Conservation (phyloP, 2,797 vertebrate genomes). For the Lophotriccus pileatus region DNA sequence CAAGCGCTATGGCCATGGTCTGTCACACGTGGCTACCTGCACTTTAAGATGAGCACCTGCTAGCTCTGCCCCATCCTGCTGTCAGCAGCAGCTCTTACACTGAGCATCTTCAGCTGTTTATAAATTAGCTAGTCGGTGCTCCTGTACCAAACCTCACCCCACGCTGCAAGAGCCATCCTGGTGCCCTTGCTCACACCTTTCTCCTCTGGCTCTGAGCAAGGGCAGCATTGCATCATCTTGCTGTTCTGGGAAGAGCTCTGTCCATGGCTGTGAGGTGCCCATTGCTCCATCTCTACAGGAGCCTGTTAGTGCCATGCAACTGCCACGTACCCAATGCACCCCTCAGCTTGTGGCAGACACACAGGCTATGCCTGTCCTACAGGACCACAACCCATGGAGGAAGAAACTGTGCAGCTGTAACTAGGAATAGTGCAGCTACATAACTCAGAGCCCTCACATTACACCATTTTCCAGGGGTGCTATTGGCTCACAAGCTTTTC, state of each 20-base stretch:
- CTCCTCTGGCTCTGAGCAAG: not conserved
- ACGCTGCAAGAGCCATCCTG: not conserved
- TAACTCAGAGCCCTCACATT: not conserved
- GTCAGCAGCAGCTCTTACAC: not conserved
- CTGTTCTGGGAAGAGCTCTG: not conserved
- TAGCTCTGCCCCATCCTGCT: not conserved
- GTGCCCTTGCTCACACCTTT: not conserved
- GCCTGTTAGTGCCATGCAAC: not conserved
- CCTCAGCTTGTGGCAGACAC: accelerated
- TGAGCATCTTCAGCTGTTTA: not conserved
- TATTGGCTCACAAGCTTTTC: not conserved
- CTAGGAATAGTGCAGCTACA: not conserved
- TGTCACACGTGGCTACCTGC: not conserved
- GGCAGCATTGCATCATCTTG: accelerated
- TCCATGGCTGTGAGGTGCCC: accelerated
- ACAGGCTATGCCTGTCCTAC: not conserved
- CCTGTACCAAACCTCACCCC: not conserved
- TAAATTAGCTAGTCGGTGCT: not conserved
- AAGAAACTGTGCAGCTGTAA: not conserved
- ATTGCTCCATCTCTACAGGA: not conserved
- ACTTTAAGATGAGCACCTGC: not conserved
- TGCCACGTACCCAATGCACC: accelerated
- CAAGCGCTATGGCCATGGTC: not conserved
- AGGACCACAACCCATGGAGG: not conserved
- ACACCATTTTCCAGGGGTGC: not conserved